phyloP scores from a whole-genome alignment of 2,113 vertebrate species.

The Caranx melampygus region DNA sequence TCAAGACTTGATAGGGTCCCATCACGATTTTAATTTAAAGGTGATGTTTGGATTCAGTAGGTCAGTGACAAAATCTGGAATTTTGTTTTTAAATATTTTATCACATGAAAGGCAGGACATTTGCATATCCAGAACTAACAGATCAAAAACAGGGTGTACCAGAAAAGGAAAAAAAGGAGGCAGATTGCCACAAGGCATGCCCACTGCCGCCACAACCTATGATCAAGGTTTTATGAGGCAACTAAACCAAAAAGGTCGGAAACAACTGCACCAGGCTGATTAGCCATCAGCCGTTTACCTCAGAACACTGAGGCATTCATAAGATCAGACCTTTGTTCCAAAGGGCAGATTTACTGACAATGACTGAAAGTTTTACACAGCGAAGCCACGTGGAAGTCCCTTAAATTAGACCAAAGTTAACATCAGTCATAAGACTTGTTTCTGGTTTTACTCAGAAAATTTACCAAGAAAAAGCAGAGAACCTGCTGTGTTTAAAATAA shows the following conservation, averaged over 20 bases:
- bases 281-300: background rate
- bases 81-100: too few species aligned
- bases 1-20: background rate
- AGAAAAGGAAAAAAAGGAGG: background rate
- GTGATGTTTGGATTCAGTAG: too few species aligned
- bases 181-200: background rate
- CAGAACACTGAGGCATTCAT: background rate
- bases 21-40: background rate
- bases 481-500: conserved; percentile 1
- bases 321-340: background rate
- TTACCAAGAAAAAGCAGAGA: background rate
- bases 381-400: background rate
- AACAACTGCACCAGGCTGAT: background rate
- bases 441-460: background rate
- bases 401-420: background rate
- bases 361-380: background rate
- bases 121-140: too few species aligned
- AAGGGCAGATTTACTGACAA: background rate
- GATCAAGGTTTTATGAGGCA: background rate
- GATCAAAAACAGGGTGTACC: too few species aligned
- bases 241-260: background rate
- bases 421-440: background rate
- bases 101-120: too few species aligned
- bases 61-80: too few species aligned
- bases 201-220: background rate